Evolutionary conservation across 2,113 vertebrate species (phyloP).

Genomic region (Myxocyprinus asiaticus): DNA sequence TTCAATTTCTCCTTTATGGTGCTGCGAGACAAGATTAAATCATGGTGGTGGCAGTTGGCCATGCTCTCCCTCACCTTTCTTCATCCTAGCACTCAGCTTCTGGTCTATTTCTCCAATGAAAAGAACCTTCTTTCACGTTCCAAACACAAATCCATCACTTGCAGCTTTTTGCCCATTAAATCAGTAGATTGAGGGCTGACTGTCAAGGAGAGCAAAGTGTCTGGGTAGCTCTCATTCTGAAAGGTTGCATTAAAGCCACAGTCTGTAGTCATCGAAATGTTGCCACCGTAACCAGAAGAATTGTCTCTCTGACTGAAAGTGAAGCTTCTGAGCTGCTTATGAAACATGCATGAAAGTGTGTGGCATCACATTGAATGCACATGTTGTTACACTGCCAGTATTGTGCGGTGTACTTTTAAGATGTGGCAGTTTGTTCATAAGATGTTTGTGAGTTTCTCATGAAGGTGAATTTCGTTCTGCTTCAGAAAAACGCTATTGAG

Average conservation of each 20-base stretch:
- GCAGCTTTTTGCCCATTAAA: not conserved
- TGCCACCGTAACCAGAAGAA: slow-evolving; percentile 1
- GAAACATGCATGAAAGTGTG: not conserved
- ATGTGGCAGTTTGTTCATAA: not conserved
- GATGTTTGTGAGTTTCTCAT: not conserved
- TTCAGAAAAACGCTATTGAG: slow-evolving; percentile 34
- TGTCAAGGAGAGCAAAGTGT: slow-evolving; percentile 12
- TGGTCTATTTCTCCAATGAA: slow-evolving; percentile 22
- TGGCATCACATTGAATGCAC: not conserved
- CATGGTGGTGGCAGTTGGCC: slow-evolving; percentile 9
- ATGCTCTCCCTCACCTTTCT: slow-evolving; percentile 26
- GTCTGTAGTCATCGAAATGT: slow-evolving; percentile 5
- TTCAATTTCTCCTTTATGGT: slow-evolving; percentile 37
- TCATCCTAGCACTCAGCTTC: not conserved
- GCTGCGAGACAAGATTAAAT: slow-evolving; percentile 44
- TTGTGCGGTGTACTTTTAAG: no score
- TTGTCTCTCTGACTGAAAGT: not conserved
- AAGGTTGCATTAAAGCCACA: slow-evolving; percentile 37
- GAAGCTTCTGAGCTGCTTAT: not conserved
- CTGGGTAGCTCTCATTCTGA: slow-evolving; percentile 28
- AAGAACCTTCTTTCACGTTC: slow-evolving; percentile 15
- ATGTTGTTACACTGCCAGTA: no score
- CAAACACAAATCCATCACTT: slow-evolving; percentile 31
- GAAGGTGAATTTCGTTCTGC: slow-evolving; percentile 2
- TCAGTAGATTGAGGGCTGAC: slow-evolving; percentile 10